These are phyloP conservation scores for Tetragnatha montana DNA, from an alignment of 2,888 invertebrate species.

Conservation along the genomic window DNA sequence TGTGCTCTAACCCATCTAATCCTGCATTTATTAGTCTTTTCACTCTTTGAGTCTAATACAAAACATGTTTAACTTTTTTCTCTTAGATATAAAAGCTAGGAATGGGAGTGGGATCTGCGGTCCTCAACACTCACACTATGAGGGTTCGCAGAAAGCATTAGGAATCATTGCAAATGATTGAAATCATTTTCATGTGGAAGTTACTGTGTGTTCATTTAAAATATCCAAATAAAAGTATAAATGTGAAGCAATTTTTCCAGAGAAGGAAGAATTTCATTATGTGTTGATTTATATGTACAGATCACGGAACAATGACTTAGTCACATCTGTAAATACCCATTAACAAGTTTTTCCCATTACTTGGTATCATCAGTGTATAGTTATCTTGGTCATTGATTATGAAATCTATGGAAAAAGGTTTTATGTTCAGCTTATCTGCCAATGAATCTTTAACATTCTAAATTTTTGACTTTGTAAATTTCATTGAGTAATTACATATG, in stretches of 20 bases:
- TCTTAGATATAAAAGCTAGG: background rate
- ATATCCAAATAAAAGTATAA: background rate
- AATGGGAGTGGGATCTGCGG: background rate
- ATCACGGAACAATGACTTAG: background rate
- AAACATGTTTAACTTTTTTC: background rate
- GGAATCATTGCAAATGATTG: background rate
- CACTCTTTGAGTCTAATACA: background rate
- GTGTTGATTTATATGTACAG: background rate
- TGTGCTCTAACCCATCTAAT: background rate
- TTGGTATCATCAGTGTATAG: background rate
- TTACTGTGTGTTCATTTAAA: background rate
- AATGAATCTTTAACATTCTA: too few relatives aligned
- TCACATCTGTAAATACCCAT: slow-evolving; percentile 28
- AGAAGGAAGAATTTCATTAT: background rate
- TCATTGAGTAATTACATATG: background rate
- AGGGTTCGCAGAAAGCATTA: background rate
- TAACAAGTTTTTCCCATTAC: background rate
- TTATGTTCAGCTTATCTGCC: background rate
- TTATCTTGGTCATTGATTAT: background rate
- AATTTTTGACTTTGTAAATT: too few relatives aligned
- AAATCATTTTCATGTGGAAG: background rate
- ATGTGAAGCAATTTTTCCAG: background rate
- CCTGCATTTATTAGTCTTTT: background rate
- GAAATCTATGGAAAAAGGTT: background rate
- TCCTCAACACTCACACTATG: background rate